phyloP scores from a whole-genome alignment of 2,113 vertebrate species.

The Castor canadensis region DNA sequence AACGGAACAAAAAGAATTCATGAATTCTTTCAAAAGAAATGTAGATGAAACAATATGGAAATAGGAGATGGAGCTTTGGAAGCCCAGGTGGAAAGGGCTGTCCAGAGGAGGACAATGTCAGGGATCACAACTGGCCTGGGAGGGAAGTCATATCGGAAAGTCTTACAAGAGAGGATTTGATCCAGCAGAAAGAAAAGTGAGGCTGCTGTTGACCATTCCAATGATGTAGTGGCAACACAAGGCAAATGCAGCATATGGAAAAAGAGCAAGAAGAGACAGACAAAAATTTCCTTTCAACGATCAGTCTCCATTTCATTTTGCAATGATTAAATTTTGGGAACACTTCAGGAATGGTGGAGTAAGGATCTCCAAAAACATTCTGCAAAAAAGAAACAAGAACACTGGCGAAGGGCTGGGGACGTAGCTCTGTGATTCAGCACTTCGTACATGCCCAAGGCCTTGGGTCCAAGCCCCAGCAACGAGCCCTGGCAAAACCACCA shows the following conservation, averaged over 20 bases:
- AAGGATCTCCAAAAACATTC: neutral
- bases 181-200: neutral
- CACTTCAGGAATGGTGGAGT: neutral
- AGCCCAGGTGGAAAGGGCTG: neutral
- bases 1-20: neutral
- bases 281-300: neutral
- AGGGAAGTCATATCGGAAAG: neutral
- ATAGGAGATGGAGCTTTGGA: neutral
- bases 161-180: neutral
- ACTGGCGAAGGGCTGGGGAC: neutral
- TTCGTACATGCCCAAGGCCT: too few relatives aligned
- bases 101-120: neutral
- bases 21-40: neutral
- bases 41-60: neutral
- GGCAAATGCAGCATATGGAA: neutral
- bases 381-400: neutral
- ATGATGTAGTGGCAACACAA: neutral
- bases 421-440: too few relatives aligned
- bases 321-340: neutral
- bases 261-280: neutral
- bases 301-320: neutral
- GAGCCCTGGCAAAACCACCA: too few relatives aligned
- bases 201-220: neutral
- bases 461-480: too few relatives aligned
- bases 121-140: neutral